Conservation (phyloP, 2,797 vertebrate species). For the Enteromius unitaeniatus region DNA sequence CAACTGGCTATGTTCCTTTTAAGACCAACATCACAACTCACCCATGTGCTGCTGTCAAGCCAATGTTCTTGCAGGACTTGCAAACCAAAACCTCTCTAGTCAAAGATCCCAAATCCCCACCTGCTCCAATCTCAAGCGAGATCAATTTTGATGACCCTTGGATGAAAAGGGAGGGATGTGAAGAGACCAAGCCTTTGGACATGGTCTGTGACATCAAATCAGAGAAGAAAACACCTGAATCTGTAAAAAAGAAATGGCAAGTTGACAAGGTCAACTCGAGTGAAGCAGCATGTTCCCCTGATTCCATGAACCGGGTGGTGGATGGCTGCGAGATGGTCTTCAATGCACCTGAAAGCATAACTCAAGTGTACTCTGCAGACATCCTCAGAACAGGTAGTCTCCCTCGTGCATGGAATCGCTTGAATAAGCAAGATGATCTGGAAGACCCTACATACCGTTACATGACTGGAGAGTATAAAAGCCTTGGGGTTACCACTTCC, state of each 20-base stretch:
- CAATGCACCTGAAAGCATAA: conserved; percentile 72
- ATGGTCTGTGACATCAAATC: conserved; percentile 69
- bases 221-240: conserved; percentile 71
- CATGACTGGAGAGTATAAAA: conserved; percentile 69
- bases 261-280: conserved; percentile 78
- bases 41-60: conserved; percentile 84
- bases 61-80: conserved; percentile 80
- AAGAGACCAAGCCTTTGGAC: conserved; percentile 72
- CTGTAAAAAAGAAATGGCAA: conserved; percentile 64
- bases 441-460: conserved; percentile 72
- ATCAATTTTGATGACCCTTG: conserved; percentile 94
- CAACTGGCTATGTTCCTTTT: conserved; percentile 83
- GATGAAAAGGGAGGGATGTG: conserved; percentile 84
- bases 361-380: conserved; percentile 75
- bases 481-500: conserved; percentile 73
- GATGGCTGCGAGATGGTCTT: conserved; percentile 90
- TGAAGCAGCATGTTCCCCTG: conserved; percentile 81
- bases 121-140: conserved; percentile 74
- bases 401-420: conserved; percentile 81
- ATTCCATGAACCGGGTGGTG: conserved; percentile 83
- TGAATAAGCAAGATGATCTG: conserved; percentile 81
- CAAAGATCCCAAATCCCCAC: conserved; percentile 69
- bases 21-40: conserved; percentile 85
- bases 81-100: conserved; percentile 66
- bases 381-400: conserved; percentile 85